These are phyloP conservation scores for Noctua fimbriata DNA, from an alignment of 2,888 invertebrate species.

Conservation along the genomic window DNA sequence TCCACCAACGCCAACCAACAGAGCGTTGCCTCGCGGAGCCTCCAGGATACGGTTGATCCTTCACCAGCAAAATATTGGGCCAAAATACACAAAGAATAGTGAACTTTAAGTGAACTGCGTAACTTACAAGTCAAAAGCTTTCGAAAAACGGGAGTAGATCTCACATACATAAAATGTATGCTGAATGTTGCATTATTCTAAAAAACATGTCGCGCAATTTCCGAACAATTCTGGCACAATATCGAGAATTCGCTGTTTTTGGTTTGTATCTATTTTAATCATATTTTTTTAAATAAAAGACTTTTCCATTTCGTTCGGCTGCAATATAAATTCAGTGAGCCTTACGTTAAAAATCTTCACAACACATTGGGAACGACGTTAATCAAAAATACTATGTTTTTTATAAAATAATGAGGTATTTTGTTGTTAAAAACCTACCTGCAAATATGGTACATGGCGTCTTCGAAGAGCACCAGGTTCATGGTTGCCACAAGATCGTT, in stretches of 20 bases:
- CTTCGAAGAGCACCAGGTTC: constrained; percentile 98
- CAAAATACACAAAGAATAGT: neutral
- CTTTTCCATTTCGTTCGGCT: neutral
- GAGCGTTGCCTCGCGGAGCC: constrained; percentile 97
- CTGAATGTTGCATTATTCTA: neutral
- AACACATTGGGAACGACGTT: neutral
- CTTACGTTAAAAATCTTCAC: neutral
- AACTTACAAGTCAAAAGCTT: neutral
- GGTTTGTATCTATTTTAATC: neutral
- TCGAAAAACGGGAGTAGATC: neutral
- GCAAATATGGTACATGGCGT: constrained; percentile 98
- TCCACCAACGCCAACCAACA: constrained; percentile 98
- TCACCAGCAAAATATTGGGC: constrained; percentile 2
- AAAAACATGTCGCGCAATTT: neutral
- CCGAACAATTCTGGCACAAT: too few relatives aligned
- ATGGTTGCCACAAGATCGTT: constrained; percentile 97
- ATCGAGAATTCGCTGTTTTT: neutral
- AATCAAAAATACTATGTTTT: neutral
- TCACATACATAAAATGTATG: neutral
- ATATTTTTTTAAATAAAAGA: neutral
- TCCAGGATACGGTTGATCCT: constrained; percentile 98
- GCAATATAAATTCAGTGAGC: neutral
- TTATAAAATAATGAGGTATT: neutral
- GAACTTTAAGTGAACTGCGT: neutral
- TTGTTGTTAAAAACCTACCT: constrained; percentile 83